phyloP scores from a whole-genome alignment of 2,113 vertebrate genomes.

The Xenotilapia flavipinnis region DNA sequence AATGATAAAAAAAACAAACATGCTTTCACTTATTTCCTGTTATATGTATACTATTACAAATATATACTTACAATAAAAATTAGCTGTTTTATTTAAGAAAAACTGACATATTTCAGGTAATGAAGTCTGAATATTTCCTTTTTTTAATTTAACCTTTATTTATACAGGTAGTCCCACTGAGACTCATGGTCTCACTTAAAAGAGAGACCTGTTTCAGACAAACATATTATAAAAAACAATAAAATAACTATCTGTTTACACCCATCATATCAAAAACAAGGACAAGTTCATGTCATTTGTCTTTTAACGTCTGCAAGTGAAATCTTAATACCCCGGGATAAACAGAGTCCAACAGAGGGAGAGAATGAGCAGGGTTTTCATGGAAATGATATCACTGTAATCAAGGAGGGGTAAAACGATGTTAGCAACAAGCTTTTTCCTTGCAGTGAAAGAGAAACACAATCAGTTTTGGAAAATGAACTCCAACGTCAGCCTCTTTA shows the following conservation, averaged over 20 bases:
- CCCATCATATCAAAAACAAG: not conserved
- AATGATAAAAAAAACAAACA: not conserved
- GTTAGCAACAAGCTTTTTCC: not conserved
- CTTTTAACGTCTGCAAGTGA: not conserved
- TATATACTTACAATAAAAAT: not conserved
- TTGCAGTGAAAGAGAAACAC: not conserved
- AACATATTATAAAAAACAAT: not conserved
- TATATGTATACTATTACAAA: not conserved
- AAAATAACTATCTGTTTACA: not conserved
- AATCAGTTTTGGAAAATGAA: not conserved
- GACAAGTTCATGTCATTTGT: not conserved
- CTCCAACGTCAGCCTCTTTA: not conserved
- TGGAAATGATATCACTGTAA: not conserved
- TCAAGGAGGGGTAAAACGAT: rapidly evolving
- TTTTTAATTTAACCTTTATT: not conserved
- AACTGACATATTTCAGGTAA: not conserved
- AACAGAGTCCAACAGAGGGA: not conserved
- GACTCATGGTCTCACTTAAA: not conserved
- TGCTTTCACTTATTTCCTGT: not conserved
- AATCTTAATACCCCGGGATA: not conserved
- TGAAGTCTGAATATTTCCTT: not conserved
- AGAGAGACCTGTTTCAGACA: not conserved
- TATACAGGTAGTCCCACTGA: not conserved
- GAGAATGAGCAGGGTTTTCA: not conserved
- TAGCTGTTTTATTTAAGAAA: not conserved